Conservation (phyloP, 2,113 vertebrate genomes). For the Onychostruthus taczanowskii region DNA sequence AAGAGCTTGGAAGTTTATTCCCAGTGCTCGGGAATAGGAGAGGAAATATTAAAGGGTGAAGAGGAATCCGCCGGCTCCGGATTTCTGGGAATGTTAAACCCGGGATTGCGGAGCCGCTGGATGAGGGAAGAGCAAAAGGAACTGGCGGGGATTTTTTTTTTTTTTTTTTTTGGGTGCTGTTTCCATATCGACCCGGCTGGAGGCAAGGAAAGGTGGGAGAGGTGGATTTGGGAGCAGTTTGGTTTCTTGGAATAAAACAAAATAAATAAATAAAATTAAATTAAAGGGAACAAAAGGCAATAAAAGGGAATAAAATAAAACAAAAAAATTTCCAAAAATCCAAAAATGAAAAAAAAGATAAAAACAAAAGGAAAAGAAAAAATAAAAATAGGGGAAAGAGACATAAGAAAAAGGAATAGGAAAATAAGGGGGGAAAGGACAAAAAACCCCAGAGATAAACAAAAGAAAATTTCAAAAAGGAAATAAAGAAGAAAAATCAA, state of each 20-base stretch:
- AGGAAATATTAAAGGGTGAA: background rate
- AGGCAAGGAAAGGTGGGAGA: background rate
- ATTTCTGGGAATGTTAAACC: background rate
- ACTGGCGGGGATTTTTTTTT: background rate
- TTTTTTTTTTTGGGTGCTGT: background rate
- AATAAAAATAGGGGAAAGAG: background rate
- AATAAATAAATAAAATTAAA: no score
- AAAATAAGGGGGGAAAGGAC: background rate
- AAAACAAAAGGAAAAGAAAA: background rate
- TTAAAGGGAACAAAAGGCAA: background rate
- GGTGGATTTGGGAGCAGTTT: background rate
- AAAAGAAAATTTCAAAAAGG: background rate
- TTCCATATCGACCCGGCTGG: background rate
- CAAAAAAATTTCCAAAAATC: rapidly evolving
- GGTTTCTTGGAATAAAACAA: background rate
- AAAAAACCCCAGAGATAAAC: background rate
- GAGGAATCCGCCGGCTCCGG: background rate
- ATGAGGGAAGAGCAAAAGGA: background rate
- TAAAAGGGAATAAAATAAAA: background rate
- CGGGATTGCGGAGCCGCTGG: background rate
- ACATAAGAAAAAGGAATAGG: background rate
- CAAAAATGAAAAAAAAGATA: background rate
- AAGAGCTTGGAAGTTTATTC: background rate
- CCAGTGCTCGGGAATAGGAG: background rate
- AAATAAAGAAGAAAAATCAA: background rate